phyloP scores from a whole-genome alignment of 2,113 vertebrate genomes.

The Columba livia region DNA sequence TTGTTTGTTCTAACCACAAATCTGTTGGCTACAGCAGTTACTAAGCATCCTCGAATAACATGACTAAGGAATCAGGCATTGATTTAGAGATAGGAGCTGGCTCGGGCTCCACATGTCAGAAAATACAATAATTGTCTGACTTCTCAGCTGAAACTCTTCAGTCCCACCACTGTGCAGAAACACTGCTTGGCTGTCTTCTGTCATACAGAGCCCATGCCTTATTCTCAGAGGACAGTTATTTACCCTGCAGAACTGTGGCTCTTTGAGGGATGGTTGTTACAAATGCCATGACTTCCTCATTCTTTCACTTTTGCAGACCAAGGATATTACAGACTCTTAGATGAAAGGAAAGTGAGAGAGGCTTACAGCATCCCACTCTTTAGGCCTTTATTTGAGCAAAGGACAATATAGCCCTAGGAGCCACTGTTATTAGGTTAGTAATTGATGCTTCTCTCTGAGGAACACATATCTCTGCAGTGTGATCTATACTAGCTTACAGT shows the following conservation, averaged over 20 bases:
- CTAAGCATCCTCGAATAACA: conserved; percentile 15
- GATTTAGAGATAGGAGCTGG: conserved; percentile 5
- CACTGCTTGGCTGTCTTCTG: not conserved
- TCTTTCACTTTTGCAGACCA: not conserved
- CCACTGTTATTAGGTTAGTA: not conserved
- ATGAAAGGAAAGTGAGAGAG: not conserved
- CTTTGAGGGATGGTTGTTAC: not conserved
- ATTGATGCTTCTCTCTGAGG: not conserved
- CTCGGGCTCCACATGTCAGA: not conserved
- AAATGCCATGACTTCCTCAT: not conserved
- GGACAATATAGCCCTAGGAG: not conserved
- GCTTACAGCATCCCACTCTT: not conserved
- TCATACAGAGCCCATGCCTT: not conserved
- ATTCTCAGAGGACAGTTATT: not conserved
- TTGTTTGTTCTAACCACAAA: conserved; percentile 45
- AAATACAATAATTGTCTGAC: not conserved
- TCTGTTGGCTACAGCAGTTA: conserved; percentile 8
- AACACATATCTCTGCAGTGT: rapidly evolving
- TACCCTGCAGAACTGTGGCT: not conserved
- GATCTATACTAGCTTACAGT: not conserved
- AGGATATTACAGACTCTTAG: not conserved
- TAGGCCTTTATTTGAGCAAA: not conserved
- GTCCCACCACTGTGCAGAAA: not conserved
- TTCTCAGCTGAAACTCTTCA: not conserved
- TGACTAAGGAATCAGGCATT: not conserved